phyloP scores from a whole-genome alignment of 2,797 vertebrate species.

The Hippopotamyrus pictus region DNA sequence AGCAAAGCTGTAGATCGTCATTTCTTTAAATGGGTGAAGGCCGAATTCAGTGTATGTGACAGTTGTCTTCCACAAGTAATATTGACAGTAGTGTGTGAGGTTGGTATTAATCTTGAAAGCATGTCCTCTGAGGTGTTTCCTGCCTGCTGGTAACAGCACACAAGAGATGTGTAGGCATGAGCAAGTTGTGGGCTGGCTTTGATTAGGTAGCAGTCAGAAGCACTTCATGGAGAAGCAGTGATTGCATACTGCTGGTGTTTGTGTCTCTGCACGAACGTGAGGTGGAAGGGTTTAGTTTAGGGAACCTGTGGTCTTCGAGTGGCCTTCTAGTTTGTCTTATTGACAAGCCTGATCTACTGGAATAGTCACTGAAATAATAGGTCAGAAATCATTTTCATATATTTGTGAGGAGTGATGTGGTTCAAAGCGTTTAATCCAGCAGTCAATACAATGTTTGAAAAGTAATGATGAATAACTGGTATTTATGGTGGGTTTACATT shows the following conservation, averaged over 20 bases:
- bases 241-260: neutral
- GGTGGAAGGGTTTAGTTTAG: constrained; percentile 13
- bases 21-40: constrained; percentile 32
- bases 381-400: constrained; percentile 34
- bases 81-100: constrained; percentile 53
- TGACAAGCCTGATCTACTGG: constrained; percentile 36
- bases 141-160: neutral
- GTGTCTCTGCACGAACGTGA: neutral
- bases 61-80: constrained; percentile 57
- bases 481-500: neutral
- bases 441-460: constrained; percentile 12
- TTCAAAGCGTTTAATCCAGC: constrained; percentile 19
- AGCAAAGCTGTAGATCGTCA: neutral
- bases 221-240: neutral
- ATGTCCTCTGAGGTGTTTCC: constrained; percentile 37
- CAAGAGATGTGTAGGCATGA: neutral
- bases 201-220: neutral
- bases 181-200: neutral
- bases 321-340: constrained; percentile 42
- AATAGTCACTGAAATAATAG: constrained; percentile 27
- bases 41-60: constrained; percentile 33
- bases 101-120: constrained; percentile 50
- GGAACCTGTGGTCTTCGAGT: constrained; percentile 21
- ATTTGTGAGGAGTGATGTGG: constrained; percentile 34
- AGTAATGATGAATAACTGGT: neutral